phyloP scores from a whole-genome alignment of 2,113 vertebrate genomes.

The Mixornis gularis region DNA sequence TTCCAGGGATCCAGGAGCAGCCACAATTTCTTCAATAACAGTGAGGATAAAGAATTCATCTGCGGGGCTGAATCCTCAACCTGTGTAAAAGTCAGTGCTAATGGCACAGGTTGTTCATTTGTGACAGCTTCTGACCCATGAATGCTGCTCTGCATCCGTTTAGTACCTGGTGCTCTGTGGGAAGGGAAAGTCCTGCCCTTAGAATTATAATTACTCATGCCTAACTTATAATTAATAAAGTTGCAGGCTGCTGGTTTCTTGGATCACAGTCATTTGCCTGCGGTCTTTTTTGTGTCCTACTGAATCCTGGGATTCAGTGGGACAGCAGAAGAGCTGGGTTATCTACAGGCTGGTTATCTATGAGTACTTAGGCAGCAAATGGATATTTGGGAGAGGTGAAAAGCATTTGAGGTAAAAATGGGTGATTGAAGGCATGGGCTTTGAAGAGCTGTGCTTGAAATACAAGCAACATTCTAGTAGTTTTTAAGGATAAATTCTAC shows the following conservation, averaged over 20 bases:
- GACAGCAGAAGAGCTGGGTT: background rate
- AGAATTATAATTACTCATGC: background rate
- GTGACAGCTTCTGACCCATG: rapidly evolving
- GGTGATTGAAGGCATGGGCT: background rate
- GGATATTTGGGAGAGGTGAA: background rate
- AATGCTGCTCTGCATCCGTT: background rate
- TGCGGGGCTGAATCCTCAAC: rapidly evolving
- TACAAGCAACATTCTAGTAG: rapidly evolving
- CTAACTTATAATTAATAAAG: background rate
- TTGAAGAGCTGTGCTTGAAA: background rate
- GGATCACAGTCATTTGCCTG: background rate
- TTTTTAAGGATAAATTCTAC: background rate
- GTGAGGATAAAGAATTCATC: background rate
- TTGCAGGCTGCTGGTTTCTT: background rate
- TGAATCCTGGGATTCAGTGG: background rate
- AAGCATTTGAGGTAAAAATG: background rate
- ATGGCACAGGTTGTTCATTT: background rate
- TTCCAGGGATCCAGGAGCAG: background rate
- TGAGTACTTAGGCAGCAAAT: background rate
- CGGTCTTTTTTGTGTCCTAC: rapidly evolving
- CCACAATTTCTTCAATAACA: background rate
- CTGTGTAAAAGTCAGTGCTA: background rate
- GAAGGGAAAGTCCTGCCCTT: background rate
- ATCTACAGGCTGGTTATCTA: no score
- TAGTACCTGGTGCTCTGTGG: background rate